phyloP scores from a whole-genome alignment of 2,888 invertebrate genomes.

The Neoaliturus tenellus region DNA sequence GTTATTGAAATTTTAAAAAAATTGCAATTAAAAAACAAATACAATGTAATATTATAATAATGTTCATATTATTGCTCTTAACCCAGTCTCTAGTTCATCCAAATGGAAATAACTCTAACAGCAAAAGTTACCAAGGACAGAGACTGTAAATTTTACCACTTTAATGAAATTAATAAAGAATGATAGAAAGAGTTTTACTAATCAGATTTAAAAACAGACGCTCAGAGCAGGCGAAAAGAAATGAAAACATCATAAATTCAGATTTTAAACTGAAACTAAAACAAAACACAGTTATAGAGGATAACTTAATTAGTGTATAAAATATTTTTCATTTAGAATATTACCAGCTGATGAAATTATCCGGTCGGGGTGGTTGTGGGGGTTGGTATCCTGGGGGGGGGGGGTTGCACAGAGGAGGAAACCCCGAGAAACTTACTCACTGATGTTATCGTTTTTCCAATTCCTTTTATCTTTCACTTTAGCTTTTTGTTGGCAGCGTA shows the following conservation, averaged over 20 bases:
- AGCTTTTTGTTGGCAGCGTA: conserved; percentile 51
- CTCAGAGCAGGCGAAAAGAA: not conserved
- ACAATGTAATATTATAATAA: too few species aligned
- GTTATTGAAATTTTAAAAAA: too few species aligned
- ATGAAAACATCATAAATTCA: conserved; percentile 31
- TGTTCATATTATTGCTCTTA: too few species aligned
- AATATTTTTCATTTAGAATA: conserved; percentile 50
- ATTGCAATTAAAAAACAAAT: too few species aligned
- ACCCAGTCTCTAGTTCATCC: too few species aligned
- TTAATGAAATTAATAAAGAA: not conserved
- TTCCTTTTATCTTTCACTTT: conserved; percentile 50
- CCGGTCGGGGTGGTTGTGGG: not conserved
- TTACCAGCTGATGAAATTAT: conserved; percentile 45
- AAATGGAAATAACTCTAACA: too few species aligned
- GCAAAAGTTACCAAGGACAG: too few species aligned
- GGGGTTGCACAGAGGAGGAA: conserved; percentile 8
- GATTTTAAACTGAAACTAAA: conserved; percentile 31
- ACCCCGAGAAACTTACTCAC: conserved; percentile 29
- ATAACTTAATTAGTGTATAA: conserved; percentile 38
- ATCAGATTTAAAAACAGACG: conserved; percentile 31
- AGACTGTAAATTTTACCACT: too few species aligned
- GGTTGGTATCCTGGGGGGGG: not conserved
- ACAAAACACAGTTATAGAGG: conserved; percentile 25
- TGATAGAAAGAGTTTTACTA: not conserved
- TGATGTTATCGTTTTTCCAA: conserved; percentile 49